A percentile compares a stretch with the other conserved stretches of the same genome.
These are phyloP conservation scores for Antedon mediterranea DNA, from an alignment of 53 echinoderm and acorn worm species.

Conservation along the genomic window DNA sequence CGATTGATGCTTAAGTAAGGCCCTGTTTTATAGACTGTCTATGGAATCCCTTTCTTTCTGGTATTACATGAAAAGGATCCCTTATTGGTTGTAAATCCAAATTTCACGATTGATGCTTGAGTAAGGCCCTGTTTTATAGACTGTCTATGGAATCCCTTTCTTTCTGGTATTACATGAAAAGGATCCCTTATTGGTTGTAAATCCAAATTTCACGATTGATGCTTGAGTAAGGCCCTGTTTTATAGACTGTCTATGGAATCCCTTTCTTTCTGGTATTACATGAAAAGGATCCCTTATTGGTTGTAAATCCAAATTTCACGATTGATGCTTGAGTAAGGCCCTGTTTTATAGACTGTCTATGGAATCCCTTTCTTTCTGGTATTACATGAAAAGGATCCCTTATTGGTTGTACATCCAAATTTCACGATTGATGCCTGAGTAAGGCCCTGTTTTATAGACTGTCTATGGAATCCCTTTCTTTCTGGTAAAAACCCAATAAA, in stretches of 20 bases:
- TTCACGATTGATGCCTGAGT: conserved; percentile 55
- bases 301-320: conserved; percentile 85
- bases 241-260: too few species aligned
- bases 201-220: conserved; percentile 89
- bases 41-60: too few species aligned
- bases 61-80: conserved; percentile 71
- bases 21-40: too few species aligned
- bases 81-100: conserved; percentile 83
- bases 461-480: too few species aligned
- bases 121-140: too few species aligned
- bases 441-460: conserved; percentile 10
- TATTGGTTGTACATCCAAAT: conserved; percentile 87
- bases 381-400: conserved; percentile 56
- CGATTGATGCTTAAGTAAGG: conserved; percentile 57
- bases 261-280: too few species aligned
- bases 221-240: conserved; percentile 5
- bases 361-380: too few species aligned
- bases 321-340: conserved; percentile 63
- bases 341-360: too few species aligned
- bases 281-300: conserved; percentile 62
- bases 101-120: conserved; percentile 68
- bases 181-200: conserved; percentile 70
- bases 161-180: too few species aligned
- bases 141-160: too few species aligned
- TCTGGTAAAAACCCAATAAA: too few species aligned